Evolutionary conservation across 2,113 vertebrate species (phyloP).

Genomic region (Platanista minor): DNA sequence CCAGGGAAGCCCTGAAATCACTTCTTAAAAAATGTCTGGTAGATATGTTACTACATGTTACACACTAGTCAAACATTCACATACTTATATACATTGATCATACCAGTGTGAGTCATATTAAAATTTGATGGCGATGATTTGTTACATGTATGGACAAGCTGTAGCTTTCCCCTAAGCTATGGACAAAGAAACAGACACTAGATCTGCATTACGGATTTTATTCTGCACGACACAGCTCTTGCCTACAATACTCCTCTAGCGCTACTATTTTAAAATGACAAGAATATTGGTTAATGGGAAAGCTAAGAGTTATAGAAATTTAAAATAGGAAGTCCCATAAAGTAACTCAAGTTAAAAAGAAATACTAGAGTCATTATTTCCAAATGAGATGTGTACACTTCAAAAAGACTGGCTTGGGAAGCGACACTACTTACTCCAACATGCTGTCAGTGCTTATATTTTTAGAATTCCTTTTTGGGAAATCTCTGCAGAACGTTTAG

Average conservation of each 20-base stretch:
- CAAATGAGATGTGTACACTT: not conserved
- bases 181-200: slow-evolving; percentile 4
- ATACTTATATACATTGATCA: not conserved
- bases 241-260: not conserved
- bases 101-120: not conserved
- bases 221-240: not conserved
- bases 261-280: not conserved
- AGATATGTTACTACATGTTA: slow-evolving; percentile 11
- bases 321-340: not conserved
- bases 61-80: not conserved
- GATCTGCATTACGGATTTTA: not conserved
- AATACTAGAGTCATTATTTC: not conserved
- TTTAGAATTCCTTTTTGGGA: not conserved
- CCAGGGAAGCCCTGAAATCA: no score
- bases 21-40: not conserved
- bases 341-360: not conserved
- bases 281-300: not conserved
- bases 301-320: not conserved
- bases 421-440: not conserved
- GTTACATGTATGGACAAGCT: not conserved
- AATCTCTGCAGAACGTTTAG: not conserved
- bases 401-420: not conserved
- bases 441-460: not conserved
- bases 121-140: slow-evolving; percentile 8
- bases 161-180: not conserved